Percentiles rank a stretch among this genome's conserved stretches.
phyloP scores from a whole-genome alignment of 2,113 vertebrate genomes.

The Dipodomys stephensi region DNA sequence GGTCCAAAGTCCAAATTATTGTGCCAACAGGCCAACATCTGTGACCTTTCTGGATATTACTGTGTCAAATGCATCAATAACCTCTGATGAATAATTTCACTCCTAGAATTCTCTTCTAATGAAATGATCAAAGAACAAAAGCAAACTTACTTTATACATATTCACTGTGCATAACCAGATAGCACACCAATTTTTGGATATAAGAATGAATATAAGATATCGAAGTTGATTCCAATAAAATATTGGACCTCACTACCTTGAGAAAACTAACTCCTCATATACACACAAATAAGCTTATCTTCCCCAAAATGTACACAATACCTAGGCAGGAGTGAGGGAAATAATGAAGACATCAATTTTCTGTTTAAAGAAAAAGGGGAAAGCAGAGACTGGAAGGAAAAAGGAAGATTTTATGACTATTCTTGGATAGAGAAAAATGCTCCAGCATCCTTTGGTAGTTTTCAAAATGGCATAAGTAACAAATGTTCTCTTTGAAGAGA shows the following conservation, averaged over 20 bases:
- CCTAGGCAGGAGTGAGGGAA: background rate
- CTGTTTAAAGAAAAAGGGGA: background rate
- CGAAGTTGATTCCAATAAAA: constrained; percentile 32
- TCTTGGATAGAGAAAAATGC: constrained; percentile 68
- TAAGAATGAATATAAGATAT: background rate
- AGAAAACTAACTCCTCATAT: background rate
- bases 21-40: background rate
- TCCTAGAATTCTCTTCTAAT: constrained; percentile 46
- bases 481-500: constrained; percentile 68
- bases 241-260: background rate
- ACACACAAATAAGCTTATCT: background rate
- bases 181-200: background rate
- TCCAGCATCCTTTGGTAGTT: constrained; percentile 64
- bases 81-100: constrained; percentile 58
- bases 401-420: constrained; percentile 76
- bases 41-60: constrained; percentile 33
- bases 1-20: constrained; percentile 20
- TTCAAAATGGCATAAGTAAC: constrained; percentile 73
- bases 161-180: background rate
- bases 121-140: constrained; percentile 47
- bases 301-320: constrained; percentile 16
- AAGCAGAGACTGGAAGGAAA: background rate
- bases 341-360: background rate
- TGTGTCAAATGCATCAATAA: constrained; percentile 42
- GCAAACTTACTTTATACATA: background rate